phyloP scores from a whole-genome alignment of 2,797 vertebrate species.

The Ctenopoma kingsleyae region DNA sequence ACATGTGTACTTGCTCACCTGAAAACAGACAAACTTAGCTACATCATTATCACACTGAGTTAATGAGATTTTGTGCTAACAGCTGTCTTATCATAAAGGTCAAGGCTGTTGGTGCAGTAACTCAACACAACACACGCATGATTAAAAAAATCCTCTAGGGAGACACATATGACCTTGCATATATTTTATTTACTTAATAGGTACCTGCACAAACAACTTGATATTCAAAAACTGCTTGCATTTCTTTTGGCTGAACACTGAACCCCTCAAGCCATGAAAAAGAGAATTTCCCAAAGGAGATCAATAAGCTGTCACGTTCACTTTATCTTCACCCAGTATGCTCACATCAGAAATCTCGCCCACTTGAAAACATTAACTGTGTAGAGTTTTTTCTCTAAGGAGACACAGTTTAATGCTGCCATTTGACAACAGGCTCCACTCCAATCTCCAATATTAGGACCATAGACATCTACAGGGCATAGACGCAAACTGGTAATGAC shows the following conservation, averaged over 20 bases:
- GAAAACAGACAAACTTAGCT: conserved; percentile 8
- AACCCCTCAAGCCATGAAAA: conserved; percentile 21
- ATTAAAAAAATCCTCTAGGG: background rate
- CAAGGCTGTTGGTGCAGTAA: conserved; percentile 7
- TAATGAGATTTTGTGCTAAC: conserved; percentile 28
- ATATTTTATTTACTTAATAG: conserved; percentile 8
- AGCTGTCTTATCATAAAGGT: conserved; percentile 38
- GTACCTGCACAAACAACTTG: conserved; percentile 17
- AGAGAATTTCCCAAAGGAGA: conserved; percentile 57
- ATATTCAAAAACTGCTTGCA: conserved; percentile 18
- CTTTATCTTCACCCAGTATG: conserved; percentile 47
- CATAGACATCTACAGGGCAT: conserved; percentile 33
- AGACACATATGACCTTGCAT: conserved; percentile 5
- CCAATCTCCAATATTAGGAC: conserved; percentile 38
- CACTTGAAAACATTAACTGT: conserved; percentile 40
- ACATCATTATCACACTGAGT: conserved; percentile 6
- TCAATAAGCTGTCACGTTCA: conserved; percentile 54
- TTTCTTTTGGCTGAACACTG: conserved; percentile 21
- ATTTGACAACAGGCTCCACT: conserved; percentile 49
- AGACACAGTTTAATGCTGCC: conserved; percentile 50
- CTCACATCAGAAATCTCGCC: conserved; percentile 40
- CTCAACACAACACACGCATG: background rate
- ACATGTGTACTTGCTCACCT: background rate
- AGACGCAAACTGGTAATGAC: conserved; percentile 19
- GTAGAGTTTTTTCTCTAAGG: conserved; percentile 32